Percentiles rank a stretch among this genome's conserved stretches.
Conservation (phyloP, 2,113 vertebrate genomes). For the Stomatorhinus ivindoensis region DNA sequence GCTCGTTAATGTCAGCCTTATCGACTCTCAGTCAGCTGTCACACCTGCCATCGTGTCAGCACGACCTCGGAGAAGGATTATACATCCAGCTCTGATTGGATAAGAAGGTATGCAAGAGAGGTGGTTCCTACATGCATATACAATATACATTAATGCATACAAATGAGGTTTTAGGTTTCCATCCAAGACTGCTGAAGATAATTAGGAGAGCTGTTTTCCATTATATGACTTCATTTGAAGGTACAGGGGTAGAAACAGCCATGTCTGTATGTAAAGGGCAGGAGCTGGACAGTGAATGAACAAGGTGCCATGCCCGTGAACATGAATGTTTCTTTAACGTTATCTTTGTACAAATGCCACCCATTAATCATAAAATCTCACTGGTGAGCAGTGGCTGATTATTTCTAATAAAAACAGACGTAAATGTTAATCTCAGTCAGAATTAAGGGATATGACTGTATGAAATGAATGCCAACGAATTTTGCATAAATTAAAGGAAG, state of each 20-base stretch:
- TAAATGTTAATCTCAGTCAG: background rate
- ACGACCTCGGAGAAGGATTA: background rate
- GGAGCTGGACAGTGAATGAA: background rate
- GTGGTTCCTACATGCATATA: background rate
- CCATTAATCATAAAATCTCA: background rate
- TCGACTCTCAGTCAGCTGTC: background rate
- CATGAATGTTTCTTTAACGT: background rate
- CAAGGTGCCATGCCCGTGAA: background rate
- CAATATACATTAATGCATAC: background rate
- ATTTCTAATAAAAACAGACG: background rate
- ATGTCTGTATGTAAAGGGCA: background rate
- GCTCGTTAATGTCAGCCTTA: background rate
- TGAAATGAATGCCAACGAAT: background rate
- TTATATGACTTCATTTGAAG: background rate
- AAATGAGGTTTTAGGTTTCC: background rate
- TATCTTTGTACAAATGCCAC: background rate
- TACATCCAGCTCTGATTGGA: conserved; percentile 1
- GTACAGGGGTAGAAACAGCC: background rate
- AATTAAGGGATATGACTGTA: background rate
- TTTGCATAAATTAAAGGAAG: background rate
- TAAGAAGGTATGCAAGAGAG: background rate
- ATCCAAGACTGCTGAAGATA: background rate
- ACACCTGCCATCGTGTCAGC: background rate
- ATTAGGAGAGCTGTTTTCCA: background rate
- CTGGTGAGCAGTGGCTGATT: background rate